Percentiles rank a stretch among this genome's conserved stretches.
These are phyloP conservation scores for Agapornis canus DNA, from an alignment of 2,797 vertebrate species.

Conservation along the genomic window DNA sequence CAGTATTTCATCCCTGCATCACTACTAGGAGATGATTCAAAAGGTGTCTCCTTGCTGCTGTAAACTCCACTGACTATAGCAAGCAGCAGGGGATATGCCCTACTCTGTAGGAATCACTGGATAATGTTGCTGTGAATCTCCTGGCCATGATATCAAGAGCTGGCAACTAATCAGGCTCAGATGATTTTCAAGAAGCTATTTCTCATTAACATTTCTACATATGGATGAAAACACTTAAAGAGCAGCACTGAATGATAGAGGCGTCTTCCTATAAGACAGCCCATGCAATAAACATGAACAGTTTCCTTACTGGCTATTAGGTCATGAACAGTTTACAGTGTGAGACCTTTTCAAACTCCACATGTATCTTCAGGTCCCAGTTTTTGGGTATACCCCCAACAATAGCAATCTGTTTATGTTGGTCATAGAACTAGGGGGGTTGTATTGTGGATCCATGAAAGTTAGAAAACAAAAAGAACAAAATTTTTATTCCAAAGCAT, in stretches of 20 bases:
- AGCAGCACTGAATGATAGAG: neutral
- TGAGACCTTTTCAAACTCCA: neutral
- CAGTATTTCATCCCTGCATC: accelerated
- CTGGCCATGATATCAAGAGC: neutral
- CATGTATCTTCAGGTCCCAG: neutral
- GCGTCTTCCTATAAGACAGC: neutral
- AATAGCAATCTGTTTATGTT: neutral
- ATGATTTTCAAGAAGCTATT: neutral
- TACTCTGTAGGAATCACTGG: neutral
- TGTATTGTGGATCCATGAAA: neutral
- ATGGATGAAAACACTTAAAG: neutral
- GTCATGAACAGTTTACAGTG: neutral
- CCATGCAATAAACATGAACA: neutral
- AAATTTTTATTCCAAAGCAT: neutral
- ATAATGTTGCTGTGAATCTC: neutral
- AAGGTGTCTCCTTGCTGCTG: neutral
- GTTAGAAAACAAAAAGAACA: neutral
- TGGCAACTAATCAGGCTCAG: neutral
- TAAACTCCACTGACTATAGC: neutral
- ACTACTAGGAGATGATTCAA: neutral
- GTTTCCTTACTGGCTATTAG: neutral
- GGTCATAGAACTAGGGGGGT: neutral
- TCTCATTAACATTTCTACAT: neutral
- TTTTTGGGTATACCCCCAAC: neutral
- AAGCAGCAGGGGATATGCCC: neutral